Evolutionary conservation across 1,140 invertebrate genomes (phyloP).

Genomic region (Trinorchestia longiramus): DNA sequence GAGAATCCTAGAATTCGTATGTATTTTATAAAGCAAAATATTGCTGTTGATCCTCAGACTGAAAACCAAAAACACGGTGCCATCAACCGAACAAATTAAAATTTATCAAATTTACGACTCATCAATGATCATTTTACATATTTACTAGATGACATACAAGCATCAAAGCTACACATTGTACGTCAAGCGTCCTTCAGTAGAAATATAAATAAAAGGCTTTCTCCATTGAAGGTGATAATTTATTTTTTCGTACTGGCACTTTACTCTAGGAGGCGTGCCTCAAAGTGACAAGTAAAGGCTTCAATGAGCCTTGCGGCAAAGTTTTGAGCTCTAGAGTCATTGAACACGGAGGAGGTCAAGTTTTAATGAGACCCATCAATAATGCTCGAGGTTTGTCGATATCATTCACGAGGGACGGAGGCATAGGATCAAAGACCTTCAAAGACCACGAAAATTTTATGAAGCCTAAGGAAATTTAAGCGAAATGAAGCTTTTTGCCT

Average conservation of each 20-base stretch:
- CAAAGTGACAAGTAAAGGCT: background rate
- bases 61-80: too few relatives aligned
- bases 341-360: background rate
- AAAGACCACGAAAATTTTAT: background rate
- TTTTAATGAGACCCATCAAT: conserved; percentile 9
- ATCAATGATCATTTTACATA: too few relatives aligned
- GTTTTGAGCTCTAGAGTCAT: background rate
- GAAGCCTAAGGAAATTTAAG: background rate
- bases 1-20: too few relatives aligned
- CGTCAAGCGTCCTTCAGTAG: too few relatives aligned
- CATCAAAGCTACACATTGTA: too few relatives aligned
- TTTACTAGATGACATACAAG: too few relatives aligned
- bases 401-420: background rate
- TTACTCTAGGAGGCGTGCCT: background rate
- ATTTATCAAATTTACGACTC: too few relatives aligned
- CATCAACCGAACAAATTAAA: too few relatives aligned
- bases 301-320: background rate
- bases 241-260: background rate
- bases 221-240: background rate
- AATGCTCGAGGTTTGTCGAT: background rate
- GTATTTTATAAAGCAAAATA: too few relatives aligned
- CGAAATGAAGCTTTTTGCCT: background rate
- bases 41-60: too few relatives aligned
- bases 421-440: background rate
- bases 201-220: too few relatives aligned